Percentiles rank a stretch among this genome's conserved stretches.
Conservation (phyloP, 92 coral and sea anemone genomes). For the Micromussa lordhowensis region DNA sequence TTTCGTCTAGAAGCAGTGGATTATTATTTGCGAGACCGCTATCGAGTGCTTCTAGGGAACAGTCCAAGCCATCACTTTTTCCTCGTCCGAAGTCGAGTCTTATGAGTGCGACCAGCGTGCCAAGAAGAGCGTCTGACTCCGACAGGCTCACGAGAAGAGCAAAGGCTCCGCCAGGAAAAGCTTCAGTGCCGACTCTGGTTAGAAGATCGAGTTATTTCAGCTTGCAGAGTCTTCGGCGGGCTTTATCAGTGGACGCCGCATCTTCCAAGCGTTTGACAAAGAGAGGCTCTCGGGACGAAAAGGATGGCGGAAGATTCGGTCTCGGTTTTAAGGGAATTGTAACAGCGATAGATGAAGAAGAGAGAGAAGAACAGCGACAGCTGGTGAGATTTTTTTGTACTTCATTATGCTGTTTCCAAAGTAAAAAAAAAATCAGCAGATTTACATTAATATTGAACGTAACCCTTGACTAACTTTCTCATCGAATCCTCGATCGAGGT, state of each 20-base stretch:
- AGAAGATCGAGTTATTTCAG: conserved; percentile 43
- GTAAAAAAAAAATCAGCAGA: not conserved
- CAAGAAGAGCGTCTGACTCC: not conserved
- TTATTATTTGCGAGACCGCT: conserved; percentile 33
- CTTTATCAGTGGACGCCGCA: not conserved
- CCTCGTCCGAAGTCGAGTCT: conserved; percentile 20
- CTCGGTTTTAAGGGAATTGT: conserved; percentile 7
- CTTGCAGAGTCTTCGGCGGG: conserved; percentile 17
- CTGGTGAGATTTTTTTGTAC: conserved; percentile 4
- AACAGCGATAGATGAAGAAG: conserved; percentile 14
- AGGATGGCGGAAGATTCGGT: not conserved
- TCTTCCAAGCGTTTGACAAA: not conserved
- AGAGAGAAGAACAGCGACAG: conserved; percentile 7
- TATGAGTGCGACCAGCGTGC: not conserved
- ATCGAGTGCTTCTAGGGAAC: conserved; percentile 25
- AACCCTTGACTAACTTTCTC: not conserved
- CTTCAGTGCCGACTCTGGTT: not conserved
- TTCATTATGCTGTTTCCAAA: not conserved
- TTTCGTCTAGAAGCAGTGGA: conserved; percentile 34
- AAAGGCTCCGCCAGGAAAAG: not conserved
- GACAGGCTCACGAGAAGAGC: not conserved
- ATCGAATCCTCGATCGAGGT: not conserved
- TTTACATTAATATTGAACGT: not conserved
- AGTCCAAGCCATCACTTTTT: not conserved
- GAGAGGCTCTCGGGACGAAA: conserved; percentile 13